These are phyloP conservation scores for Ptychobarbus kaznakovi DNA, from an alignment of 2,797 vertebrate genomes.

Conservation along the genomic window DNA sequence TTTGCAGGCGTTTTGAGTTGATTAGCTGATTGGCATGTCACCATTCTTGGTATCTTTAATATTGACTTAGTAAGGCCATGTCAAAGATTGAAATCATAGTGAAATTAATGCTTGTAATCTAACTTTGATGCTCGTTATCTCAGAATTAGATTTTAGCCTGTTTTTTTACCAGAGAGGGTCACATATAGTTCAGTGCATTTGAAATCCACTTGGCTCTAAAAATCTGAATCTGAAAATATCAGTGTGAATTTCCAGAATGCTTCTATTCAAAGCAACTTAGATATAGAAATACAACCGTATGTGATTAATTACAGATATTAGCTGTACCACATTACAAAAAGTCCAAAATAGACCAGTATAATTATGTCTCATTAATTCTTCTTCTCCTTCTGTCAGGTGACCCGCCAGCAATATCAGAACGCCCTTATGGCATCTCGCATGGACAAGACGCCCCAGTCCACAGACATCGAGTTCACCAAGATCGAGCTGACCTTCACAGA, in stretches of 20 bases:
- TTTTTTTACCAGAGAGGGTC: no score
- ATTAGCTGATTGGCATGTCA: no score
- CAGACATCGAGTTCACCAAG: conserved; percentile 90
- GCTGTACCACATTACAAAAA: background rate
- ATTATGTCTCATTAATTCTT: background rate
- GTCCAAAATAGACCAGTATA: conserved; percentile 17
- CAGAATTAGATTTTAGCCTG: no score
- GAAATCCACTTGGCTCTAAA: background rate
- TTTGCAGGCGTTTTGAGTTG: no score
- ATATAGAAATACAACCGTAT: background rate
- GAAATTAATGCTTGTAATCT: no score
- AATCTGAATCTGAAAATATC: background rate
- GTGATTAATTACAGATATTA: background rate
- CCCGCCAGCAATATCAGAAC: conserved; percentile 93
- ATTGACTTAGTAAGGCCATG: no score
- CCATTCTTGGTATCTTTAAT: no score
- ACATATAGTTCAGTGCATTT: background rate
- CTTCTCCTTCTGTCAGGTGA: conserved; percentile 79
- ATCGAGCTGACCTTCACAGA: conserved; percentile 89
- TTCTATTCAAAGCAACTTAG: background rate
- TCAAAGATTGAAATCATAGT: no score
- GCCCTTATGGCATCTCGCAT: conserved; percentile 90
- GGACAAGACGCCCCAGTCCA: conserved; percentile 96
- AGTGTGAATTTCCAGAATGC: background rate
- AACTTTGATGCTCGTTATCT: no score